These are phyloP conservation scores for Tyto alba DNA, from an alignment of 2,113 vertebrate genomes.

Conservation along the genomic window DNA sequence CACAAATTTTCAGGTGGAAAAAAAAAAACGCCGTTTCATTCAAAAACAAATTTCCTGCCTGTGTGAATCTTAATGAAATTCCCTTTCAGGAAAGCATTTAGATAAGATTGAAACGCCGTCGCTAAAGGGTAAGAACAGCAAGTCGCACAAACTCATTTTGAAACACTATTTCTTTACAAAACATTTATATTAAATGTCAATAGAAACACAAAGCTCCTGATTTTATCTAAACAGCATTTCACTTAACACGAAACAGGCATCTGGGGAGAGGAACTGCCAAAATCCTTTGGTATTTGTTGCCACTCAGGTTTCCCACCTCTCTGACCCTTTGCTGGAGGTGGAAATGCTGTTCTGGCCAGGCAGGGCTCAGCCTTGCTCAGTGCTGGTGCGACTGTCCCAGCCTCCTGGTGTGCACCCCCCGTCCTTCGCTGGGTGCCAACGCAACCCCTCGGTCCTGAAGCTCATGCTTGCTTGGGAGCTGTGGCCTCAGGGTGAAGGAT, in stretches of 20 bases:
- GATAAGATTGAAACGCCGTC: neutral
- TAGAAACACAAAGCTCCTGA: neutral
- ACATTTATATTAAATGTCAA: conserved; percentile 16
- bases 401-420: neutral
- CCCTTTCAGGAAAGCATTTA: neutral
- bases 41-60: conserved; percentile 30
- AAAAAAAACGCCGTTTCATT: neutral
- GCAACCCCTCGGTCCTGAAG: neutral
- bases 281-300: neutral
- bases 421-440: neutral
- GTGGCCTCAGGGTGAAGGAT: neutral
- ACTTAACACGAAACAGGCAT: neutral
- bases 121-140: neutral
- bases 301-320: neutral
- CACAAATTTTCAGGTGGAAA: neutral
- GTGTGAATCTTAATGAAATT: conserved; percentile 31
- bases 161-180: neutral
- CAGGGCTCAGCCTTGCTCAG: neutral
- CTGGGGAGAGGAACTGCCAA: neutral
- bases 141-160: neutral
- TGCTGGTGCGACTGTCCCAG: neutral
- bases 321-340: neutral
- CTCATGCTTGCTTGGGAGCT: neutral
- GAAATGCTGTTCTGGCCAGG: neutral
- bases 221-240: conserved; percentile 18